Percentiles rank a stretch among this genome's conserved stretches.
Conservation (phyloP, 2,888 invertebrate genomes). For the Tinea trinotella region DNA sequence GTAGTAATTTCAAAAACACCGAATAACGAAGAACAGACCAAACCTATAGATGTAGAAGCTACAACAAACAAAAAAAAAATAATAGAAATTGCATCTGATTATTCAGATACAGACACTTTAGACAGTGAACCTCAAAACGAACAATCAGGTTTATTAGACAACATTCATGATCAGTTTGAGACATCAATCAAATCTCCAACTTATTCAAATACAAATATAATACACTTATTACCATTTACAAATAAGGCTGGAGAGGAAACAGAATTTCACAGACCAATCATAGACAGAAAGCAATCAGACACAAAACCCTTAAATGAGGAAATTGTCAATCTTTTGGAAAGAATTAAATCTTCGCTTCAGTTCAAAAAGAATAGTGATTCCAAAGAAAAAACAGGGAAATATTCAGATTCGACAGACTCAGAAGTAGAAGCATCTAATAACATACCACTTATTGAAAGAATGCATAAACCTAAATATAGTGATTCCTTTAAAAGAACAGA, state of each 20-base stretch:
- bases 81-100: neutral
- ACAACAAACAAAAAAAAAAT: neutral
- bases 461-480: neutral
- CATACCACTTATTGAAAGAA: neutral
- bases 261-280: neutral
- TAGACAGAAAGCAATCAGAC: neutral
- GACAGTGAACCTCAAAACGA: neutral
- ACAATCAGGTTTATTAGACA: neutral
- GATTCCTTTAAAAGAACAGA: neutral
- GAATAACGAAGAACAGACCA: neutral
- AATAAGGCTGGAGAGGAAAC: too few species aligned
- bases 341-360: neutral
- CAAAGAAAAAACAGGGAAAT: neutral
- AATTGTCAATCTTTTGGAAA: neutral
- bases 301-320: neutral
- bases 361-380: neutral
- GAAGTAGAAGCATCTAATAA: neutral
- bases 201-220: neutral
- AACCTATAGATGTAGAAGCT: neutral
- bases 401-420: neutral
- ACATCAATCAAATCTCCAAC: neutral
- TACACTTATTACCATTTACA: too few species aligned
- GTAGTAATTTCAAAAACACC: neutral
- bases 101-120: neutral
- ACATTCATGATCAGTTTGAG: neutral